phyloP scores from a whole-genome alignment of 2,797 vertebrate genomes.

The Apogon hyalosoma region DNA sequence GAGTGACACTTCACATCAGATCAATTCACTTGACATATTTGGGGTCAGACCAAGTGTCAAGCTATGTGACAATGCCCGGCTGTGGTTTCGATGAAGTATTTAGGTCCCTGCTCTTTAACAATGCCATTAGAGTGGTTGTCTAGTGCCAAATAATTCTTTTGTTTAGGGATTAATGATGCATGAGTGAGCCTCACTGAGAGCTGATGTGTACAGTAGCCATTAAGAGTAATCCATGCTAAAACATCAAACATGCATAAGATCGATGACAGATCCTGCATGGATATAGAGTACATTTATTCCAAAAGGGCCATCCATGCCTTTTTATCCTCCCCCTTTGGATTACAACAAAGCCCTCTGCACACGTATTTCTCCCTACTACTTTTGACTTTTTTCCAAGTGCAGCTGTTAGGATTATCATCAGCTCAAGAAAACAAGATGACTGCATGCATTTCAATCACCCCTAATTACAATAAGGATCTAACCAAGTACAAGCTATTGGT shows the following conservation, averaged over 20 bases:
- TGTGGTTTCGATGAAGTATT: constrained; percentile 9
- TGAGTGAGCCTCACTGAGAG: constrained; percentile 42
- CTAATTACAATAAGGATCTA: no score
- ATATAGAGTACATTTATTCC: not conserved
- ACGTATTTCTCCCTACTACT: no score
- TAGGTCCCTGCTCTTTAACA: constrained; percentile 15
- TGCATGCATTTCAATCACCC: no score
- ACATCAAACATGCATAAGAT: constrained; percentile 28
- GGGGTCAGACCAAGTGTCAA: constrained; percentile 1
- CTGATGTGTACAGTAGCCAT: constrained; percentile 34
- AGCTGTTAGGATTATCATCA: no score
- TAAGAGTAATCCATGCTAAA: constrained; percentile 22
- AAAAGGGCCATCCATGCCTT: no score
- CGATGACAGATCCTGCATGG: constrained; percentile 19
- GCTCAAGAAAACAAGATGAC: no score
- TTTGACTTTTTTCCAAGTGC: no score
- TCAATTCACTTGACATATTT: constrained; percentile 24
- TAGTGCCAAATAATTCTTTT: constrained; percentile 55
- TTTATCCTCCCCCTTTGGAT: no score
- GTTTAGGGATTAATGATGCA: constrained; percentile 69
- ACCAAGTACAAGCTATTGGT: no score
- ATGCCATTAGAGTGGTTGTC: constrained; percentile 26
- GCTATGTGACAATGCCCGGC: constrained; percentile 13
- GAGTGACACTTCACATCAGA: constrained; percentile 28
- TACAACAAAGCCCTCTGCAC: no score